Evolutionary conservation across 1,140 invertebrate species (phyloP).

Genomic region (Hylaeus volcanicus): DNA sequence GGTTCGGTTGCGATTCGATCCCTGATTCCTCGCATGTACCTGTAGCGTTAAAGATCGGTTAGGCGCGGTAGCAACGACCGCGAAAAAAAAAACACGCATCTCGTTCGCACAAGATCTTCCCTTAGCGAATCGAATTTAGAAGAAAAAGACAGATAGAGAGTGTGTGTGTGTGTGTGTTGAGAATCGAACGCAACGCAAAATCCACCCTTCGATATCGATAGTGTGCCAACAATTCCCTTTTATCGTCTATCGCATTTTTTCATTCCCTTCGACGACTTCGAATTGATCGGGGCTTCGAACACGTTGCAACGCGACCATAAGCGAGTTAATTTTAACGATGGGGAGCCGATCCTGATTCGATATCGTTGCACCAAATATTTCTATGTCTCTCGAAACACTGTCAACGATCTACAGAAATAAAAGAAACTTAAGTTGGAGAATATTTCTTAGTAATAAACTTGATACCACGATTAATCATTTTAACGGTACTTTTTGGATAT

Average conservation of each 20-base stretch:
- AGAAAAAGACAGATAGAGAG: constrained; percentile 27
- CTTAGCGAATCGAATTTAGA: constrained; percentile 48
- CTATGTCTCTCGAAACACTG: too few relatives aligned
- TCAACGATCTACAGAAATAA: too few relatives aligned
- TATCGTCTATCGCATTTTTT: constrained; percentile 50
- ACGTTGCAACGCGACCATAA: constrained; percentile 24
- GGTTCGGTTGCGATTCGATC: constrained; percentile 52
- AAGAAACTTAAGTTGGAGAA: too few relatives aligned
- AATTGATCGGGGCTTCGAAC: constrained; percentile 12
- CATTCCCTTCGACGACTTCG: constrained; percentile 43
- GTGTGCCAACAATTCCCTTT: constrained; percentile 76
- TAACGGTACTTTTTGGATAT: too few relatives aligned
- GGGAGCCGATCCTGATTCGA: too few relatives aligned
- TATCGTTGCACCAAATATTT: too few relatives aligned
- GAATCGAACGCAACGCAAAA: constrained; percentile 53
- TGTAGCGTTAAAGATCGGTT: constrained; percentile 54
- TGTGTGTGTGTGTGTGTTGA: constrained; percentile 2
- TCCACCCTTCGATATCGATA: constrained; percentile 72
- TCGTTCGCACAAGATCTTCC: constrained; percentile 68
- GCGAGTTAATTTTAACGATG: background rate
- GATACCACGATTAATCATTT: too few relatives aligned
- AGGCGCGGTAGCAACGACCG: constrained; percentile 39
- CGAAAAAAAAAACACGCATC: constrained; percentile 43
- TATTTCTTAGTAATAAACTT: too few relatives aligned
- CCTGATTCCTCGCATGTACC: constrained; percentile 63